These are phyloP conservation scores for Lethenteron camtschaticum DNA, from an alignment of 2,113 vertebrate genomes.

Conservation along the genomic window DNA sequence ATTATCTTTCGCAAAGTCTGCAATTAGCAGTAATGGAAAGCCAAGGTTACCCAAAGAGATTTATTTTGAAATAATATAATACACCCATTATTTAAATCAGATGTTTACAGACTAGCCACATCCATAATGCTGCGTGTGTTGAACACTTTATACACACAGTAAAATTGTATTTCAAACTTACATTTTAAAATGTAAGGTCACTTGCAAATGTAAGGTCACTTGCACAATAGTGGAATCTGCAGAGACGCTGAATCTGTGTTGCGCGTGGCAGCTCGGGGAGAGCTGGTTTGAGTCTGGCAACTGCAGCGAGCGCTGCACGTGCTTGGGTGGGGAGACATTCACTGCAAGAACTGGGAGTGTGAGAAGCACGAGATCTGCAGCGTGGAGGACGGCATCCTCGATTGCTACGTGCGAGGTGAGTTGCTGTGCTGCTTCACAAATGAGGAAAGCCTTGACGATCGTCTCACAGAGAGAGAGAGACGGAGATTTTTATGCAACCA, in stretches of 20 bases:
- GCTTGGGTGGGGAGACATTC: conserved; percentile 20
- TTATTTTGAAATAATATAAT: no score
- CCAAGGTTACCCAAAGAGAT: no score
- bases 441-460: not conserved
- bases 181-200: not conserved
- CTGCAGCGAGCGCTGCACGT: conserved; percentile 44
- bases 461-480: not conserved
- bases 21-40: no score
- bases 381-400: conserved; percentile 36
- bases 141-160: no score
- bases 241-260: not conserved
- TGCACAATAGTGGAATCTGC: not conserved
- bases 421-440: conserved; percentile 8
- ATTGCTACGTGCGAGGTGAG: conserved; percentile 44
- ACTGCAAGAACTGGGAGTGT: conserved; percentile 40
- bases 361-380: conserved; percentile 38
- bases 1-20: no score
- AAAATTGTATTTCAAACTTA: no score
- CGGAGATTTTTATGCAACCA: no score
- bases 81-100: no score
- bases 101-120: not conserved
- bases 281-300: conserved; percentile 31
- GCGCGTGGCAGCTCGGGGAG: conserved; percentile 26
- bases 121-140: not conserved
- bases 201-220: no score